Evolutionary conservation across 2,797 vertebrate genomes (phyloP), one percentile per base, ranked within the genome.

Genomic region (Alectoris magna): DNA sequence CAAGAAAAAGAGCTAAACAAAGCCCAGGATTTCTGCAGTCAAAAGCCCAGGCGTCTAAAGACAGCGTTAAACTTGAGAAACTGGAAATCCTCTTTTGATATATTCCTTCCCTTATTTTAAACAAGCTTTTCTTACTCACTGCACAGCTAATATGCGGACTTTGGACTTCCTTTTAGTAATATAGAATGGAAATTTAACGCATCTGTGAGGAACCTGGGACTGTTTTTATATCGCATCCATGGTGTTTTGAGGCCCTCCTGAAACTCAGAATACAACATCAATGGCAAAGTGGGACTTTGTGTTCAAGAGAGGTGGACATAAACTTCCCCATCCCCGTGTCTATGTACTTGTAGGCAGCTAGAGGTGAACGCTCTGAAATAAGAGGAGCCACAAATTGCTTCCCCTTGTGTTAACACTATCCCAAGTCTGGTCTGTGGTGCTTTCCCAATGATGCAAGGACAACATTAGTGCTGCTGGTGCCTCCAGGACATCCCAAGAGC

Each of bases 1-100:
- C 66, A 80, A 95, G 51, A 64, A 94, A 85, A 91, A 66, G 0
- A 89, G 22, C 44, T 59, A n/a, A 74, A 84, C 17, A 63, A 77
- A 79, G 44, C 17, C 36, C 41, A 56, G 31, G n/a, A 67, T 84
- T 93, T 88, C 71, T 83, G 18, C 48, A 68, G 39, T 24, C 46
- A 38, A 48, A 18, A 84, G 29, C 46, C 6, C 49, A 39, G 31
- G 41, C 58, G 53, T 36, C 43, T 18, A 72, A 91, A 94, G 34
- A 39, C 44, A 68, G 43, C n/a, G 22, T 36, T 79, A 75, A 83
- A 82, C 9, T 67, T 44, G 27, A 64, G 7, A 38, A 68, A 91
- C 53, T 23, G 44, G 18, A 76, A 81, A 81, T 48, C 46, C 56
- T 41, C 17, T 82, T 68, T 19, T 69, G 38, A 49, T 16, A 4